Evolutionary conservation across 2,888 invertebrate genomes (phyloP).

Genomic region (Macrosiphum euphorbiae): DNA sequence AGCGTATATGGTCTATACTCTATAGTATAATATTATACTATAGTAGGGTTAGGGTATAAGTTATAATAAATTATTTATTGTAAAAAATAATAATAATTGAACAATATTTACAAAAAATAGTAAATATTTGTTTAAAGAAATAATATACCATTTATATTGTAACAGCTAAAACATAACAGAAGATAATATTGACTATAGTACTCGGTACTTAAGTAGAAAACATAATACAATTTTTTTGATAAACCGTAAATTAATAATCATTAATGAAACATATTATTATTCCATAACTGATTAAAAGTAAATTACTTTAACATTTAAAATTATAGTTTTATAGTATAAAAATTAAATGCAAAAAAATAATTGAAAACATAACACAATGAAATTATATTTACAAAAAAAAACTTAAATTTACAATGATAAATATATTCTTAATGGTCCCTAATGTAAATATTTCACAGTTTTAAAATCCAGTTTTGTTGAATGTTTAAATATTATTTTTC

Average conservation of each 20-base stretch:
- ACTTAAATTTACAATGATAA: background rate
- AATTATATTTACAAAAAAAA: conserved; percentile 16
- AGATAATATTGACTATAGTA: background rate
- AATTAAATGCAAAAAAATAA: background rate
- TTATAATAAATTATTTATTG: background rate
- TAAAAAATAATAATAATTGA: background rate
- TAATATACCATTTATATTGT: background rate
- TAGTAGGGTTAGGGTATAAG: background rate
- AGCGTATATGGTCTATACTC: background rate
- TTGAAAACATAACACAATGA: background rate
- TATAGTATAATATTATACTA: too few relatives aligned
- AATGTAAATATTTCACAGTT: background rate
- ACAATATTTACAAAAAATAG: background rate
- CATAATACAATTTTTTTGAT: background rate
- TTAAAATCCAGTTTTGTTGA: background rate
- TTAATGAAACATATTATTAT: background rate
- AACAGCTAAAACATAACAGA: background rate
- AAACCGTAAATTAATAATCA: background rate
- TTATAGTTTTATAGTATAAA: background rate
- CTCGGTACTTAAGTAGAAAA: background rate
- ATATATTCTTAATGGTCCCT: background rate
- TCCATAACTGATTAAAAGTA: background rate
- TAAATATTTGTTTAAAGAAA: conserved; percentile 16
- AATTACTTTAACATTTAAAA: background rate
- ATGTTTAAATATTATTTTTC: background rate